Percentiles rank a stretch among this genome's conserved stretches.
Evolutionary conservation across 2,888 invertebrate genomes (phyloP).

Genomic region (Microchrysa polita): DNA sequence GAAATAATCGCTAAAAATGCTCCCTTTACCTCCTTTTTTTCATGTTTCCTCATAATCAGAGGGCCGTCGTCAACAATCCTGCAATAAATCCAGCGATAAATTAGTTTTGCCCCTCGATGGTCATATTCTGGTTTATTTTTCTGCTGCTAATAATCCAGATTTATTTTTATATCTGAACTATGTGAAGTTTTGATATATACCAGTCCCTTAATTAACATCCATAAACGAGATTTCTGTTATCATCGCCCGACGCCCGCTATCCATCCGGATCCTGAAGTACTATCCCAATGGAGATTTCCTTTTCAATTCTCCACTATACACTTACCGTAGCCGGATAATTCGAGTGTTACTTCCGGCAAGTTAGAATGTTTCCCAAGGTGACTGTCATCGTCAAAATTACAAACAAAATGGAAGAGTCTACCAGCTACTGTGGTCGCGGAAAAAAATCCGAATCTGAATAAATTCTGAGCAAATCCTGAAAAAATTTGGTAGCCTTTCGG

Average conservation of each 20-base stretch:
- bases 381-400: conserved; percentile 14
- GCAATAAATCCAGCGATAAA: too few species aligned
- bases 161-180: too few species aligned
- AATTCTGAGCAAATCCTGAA: conserved; percentile 18
- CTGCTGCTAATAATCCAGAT: too few species aligned
- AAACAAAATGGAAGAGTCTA: conserved; percentile 14
- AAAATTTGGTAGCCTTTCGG: conserved; percentile 3
- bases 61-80: too few species aligned
- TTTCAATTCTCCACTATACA: conserved; percentile 18
- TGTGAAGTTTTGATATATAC: neutral
- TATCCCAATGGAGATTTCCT: conserved; percentile 16
- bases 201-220: neutral
- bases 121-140: too few species aligned
- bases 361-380: conserved; percentile 31
- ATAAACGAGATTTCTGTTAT: neutral
- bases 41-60: too few species aligned
- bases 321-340: conserved; percentile 21
- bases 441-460: conserved; percentile 20
- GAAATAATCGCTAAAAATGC: too few species aligned
- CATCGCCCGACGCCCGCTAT: neutral
- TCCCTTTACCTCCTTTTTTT: too few species aligned
- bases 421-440: neutral
- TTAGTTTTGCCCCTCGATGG: too few species aligned
- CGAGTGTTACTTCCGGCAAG: conserved; percentile 17
- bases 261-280: neutral